Base-by-base conservation (phyloP, 1,140 invertebrate genomes). In the Bombus waltoni region DNA sequence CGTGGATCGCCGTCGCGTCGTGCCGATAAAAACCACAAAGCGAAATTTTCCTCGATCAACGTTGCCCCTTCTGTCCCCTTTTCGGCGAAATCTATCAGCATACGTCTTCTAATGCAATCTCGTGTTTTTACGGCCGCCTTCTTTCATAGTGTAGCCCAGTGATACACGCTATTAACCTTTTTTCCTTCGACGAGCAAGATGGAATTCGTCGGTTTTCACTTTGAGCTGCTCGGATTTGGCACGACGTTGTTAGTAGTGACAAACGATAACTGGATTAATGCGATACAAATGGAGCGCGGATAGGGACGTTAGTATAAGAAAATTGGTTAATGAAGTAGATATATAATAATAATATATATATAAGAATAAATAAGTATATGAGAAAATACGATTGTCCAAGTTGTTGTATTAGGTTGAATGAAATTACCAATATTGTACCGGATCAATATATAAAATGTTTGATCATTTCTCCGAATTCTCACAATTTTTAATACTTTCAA, bases 161-260 rank as follows among this genome's bases (percentile, higher is more conserved):
- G 80, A 81, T 72, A 72, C 66, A 59, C 38, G 68, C 35, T 44
- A 72, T 81, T 81, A 81, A 42, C 42, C 28, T 72, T 72, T 68
- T 81, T 68, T 38, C 66, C 66, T 25, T 68, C 22, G 66, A 38
- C 35, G 2, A n/a, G 2, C 32, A 4, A 1, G 1, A 2, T 8
- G 18, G 4, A n/a, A 28, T 62, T 59, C 38, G 32, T 18, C 2
- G 35, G 15, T 47, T 47, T n/a, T 32, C n/a, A n/a, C 25, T 74
- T 32, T 3, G 22, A 47, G n/a, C 18, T 40, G 13, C 57, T 18
- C 10, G 75, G 10, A 40, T 13, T 22, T 32, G 35, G 2, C 0
- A 22, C 11, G 22, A 22, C 32, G 35, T 22, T 22, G 66, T 38
- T 18, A 38, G 1, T 44, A 25, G 1, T 42, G 70, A 71, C 70